These are phyloP conservation scores for Sycobia sp. DNA, from an alignment of 1,140 invertebrate genomes.

Conservation along the genomic window DNA sequence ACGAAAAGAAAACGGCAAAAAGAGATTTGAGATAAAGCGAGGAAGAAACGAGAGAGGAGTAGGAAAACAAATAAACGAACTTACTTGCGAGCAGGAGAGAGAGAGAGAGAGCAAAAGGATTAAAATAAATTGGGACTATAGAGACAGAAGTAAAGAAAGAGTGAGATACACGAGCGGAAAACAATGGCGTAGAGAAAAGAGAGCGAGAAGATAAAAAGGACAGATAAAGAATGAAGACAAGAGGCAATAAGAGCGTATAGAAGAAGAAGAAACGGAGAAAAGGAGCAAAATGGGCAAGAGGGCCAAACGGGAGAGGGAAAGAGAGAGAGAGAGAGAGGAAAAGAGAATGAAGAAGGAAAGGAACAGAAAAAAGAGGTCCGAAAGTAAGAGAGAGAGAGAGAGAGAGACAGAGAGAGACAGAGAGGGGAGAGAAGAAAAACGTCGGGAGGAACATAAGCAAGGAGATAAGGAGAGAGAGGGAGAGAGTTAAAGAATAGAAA, in stretches of 20 bases:
- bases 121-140: conserved; percentile 12
- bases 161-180: conserved; percentile 14
- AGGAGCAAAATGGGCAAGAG: conserved; percentile 35
- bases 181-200: conserved; percentile 31
- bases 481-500: conserved; percentile 29
- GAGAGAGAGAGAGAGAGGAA: conserved; percentile 35
- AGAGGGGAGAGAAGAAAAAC: conserved; percentile 10
- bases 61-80: conserved; percentile 31
- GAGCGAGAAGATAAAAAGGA: conserved; percentile 32
- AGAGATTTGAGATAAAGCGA: conserved; percentile 20
- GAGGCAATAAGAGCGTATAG: conserved; percentile 26
- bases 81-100: neutral
- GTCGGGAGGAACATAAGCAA: neutral
- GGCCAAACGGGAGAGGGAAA: conserved; percentile 24
- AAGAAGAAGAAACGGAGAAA: conserved; percentile 18
- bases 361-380: neutral
- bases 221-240: conserved; percentile 33
- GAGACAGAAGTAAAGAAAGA: conserved; percentile 10
- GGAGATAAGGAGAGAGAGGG: neutral
- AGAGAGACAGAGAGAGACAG: conserved; percentile 11
- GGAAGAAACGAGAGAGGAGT: conserved; percentile 16
- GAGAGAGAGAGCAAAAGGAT: conserved; percentile 12
- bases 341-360: conserved; percentile 9
- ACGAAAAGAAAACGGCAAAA: conserved; percentile 20
- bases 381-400: neutral